Base-by-base conservation (phyloP, 30 jellyfish, hydroid and myxozoan species). In the Pelagia noctiluca region DNA sequence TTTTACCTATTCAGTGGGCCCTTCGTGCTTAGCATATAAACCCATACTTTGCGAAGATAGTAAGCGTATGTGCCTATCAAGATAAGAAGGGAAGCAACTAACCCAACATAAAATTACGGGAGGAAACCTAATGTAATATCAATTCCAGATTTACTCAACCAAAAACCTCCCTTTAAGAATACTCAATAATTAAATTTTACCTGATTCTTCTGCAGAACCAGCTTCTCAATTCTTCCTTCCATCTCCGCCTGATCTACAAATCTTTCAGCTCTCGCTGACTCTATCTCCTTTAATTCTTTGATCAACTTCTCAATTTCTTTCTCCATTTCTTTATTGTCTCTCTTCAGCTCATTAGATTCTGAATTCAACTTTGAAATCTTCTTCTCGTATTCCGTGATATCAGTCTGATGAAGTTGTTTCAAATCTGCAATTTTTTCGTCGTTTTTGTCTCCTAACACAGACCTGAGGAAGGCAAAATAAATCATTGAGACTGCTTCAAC, bases 211-310 rank as follows among this genome's bases (percentile, higher is more conserved):
- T 76, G 88, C 0, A 64, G 25, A 24, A 80, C 19, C 48, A 70
- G 38, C 66, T 87, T 80, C 60, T 82, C 80, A 28, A 82, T 1
- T 48, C 12, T 32, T 23, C 60, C 86, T 82, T 82, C 92, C 36
- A 67, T 85, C 33, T 82, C 80, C 0, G 53, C 92, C 0, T 48
- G 52, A 26, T 35, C 34, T 2, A 38, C 79, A 63, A 67, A 76
- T 29, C 61, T 50, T 25, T 68, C 79, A 16, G 32, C 79, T 37
- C 53, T 0, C 3, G 48, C n/a, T 1, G 31, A 68, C 7, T 69
- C 90, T 10, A 61, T 87, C 24, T 87, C 90, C 37, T 69, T 70
- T 87, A 87, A 38, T 25, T 72, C 35, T 3, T 64, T 38, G 31
- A 76, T 73, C 76, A 87, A 4, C 0, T 54, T 42, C 22, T 66